Evolutionary conservation across 2,797 vertebrate species (phyloP).

Genomic region (Lophotriccus pileatus): DNA sequence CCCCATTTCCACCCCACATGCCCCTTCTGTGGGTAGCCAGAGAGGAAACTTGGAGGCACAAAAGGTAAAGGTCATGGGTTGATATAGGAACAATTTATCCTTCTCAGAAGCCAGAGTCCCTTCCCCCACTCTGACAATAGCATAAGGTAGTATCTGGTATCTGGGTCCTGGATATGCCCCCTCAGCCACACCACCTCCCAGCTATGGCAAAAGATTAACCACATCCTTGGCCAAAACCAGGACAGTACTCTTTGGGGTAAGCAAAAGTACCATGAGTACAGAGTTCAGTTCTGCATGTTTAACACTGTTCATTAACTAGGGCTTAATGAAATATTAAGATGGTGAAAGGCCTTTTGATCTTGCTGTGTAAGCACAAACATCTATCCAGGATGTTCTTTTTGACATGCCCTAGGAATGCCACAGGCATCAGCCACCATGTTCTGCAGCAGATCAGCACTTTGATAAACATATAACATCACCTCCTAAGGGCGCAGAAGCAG

Average conservation of each 20-base stretch:
- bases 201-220: not conserved
- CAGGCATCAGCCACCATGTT: not conserved
- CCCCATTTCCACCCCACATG: accelerated
- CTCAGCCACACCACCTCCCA: not conserved
- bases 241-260: not conserved
- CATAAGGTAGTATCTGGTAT: not conserved
- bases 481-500: not conserved
- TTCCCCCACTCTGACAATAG: accelerated
- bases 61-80: not conserved
- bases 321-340: not conserved
- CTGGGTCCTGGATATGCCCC: not conserved
- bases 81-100: not conserved
- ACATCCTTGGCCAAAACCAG: not conserved
- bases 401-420: not conserved
- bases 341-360: not conserved
- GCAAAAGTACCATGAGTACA: not conserved
- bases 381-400: not conserved
- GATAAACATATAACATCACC: not conserved
- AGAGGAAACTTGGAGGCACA: not conserved
- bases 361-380: not conserved
- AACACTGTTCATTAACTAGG: not conserved
- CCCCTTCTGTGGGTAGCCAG: accelerated
- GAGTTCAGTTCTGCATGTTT: not conserved
- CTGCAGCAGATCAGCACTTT: not conserved
- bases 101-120: not conserved